phyloP scores from a whole-genome alignment of 2,888 invertebrate genomes.

The Coremacera marginata region DNA sequence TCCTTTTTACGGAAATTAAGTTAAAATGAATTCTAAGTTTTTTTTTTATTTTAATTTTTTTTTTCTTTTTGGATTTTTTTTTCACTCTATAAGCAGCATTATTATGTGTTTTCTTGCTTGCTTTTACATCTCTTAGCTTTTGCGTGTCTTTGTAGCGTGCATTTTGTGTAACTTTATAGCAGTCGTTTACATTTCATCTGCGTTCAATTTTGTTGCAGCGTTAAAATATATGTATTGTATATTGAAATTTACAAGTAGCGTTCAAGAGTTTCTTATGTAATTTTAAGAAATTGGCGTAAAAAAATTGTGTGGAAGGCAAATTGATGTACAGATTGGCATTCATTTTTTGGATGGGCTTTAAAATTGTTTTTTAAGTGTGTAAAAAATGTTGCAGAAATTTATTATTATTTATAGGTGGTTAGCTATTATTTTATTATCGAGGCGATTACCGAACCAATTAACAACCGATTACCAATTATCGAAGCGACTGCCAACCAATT shows the following conservation, averaged over 20 bases:
- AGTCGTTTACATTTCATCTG: slow-evolving; percentile 10
- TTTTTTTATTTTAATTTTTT: neutral
- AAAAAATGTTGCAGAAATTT: too few relatives aligned
- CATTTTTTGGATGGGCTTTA: too few relatives aligned
- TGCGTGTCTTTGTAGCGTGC: neutral
- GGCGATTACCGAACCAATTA: too few relatives aligned
- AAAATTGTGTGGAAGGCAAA: too few relatives aligned
- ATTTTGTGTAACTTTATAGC: neutral
- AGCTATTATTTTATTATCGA: too few relatives aligned
- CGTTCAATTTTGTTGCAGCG: slow-evolving; percentile 1
- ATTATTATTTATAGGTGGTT: too few relatives aligned
- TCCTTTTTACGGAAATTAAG: slow-evolving; percentile 15
- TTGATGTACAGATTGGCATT: too few relatives aligned
- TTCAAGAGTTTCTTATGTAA: neutral
- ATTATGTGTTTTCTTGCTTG: neutral
- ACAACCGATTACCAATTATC: too few relatives aligned
- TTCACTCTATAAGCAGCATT: neutral
- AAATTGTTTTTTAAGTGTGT: too few relatives aligned
- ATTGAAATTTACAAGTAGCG: neutral
- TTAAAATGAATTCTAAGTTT: slow-evolving; percentile 12
- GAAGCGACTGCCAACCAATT: too few relatives aligned
- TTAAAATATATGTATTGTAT: neutral
- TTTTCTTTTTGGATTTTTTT: neutral
- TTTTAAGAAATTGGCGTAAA: neutral
- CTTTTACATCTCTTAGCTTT: neutral